These are phyloP conservation scores for Clarias laeviceps DNA, from an alignment of 2,797 vertebrate genomes.

Conservation along the genomic window DNA sequence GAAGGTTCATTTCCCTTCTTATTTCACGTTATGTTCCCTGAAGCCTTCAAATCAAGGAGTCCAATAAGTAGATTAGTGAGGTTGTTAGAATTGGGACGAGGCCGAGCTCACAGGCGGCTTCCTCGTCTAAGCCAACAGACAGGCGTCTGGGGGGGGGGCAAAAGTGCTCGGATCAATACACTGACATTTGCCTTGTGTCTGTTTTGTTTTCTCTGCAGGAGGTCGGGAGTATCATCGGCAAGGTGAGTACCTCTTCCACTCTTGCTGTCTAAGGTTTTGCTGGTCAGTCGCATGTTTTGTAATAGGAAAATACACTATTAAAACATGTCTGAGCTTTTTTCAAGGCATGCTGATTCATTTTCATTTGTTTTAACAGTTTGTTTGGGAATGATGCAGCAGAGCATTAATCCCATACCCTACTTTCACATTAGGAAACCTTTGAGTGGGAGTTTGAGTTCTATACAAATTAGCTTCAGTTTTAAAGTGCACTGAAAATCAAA, in stretches of 20 bases:
- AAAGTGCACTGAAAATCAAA: no score
- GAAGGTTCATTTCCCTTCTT: constrained; percentile 3
- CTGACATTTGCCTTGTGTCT: constrained; percentile 41
- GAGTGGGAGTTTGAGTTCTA: not conserved
- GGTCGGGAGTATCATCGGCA: constrained; percentile 62
- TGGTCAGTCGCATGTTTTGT: not conserved
- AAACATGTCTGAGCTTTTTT: not conserved
- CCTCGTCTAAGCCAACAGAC: constrained; percentile 31
- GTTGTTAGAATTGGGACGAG: constrained; percentile 1
- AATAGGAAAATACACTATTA: not conserved
- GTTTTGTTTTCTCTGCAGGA: constrained; percentile 47
- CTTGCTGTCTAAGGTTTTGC: not conserved
- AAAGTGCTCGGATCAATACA: constrained; percentile 39
- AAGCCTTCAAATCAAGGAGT: not conserved
- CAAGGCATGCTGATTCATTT: not conserved
- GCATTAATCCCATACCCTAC: not conserved
- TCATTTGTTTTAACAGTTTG: not conserved
- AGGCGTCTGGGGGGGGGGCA: not conserved
- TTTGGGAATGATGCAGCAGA: not conserved
- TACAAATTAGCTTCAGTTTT: not conserved
- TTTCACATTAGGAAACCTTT: not conserved
- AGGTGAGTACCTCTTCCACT: constrained; percentile 48
- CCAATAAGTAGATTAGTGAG: not conserved
- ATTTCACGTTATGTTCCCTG: not conserved
- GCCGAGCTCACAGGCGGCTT: constrained; percentile 8